phyloP scores from a whole-genome alignment of 2,797 vertebrate genomes.

The Bovichtus variegatus region DNA sequence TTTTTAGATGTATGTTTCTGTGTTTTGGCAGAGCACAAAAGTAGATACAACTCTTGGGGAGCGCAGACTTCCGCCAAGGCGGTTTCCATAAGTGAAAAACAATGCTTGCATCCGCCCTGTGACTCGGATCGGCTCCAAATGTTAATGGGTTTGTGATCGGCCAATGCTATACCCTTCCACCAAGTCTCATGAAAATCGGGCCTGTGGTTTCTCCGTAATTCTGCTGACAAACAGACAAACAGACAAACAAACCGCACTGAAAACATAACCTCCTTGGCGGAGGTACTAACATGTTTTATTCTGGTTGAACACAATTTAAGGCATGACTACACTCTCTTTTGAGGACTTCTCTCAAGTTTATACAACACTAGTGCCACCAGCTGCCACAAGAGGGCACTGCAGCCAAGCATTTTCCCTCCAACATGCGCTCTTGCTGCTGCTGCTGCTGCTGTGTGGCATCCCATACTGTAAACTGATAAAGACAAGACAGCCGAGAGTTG shows the following conservation, averaged over 20 bases:
- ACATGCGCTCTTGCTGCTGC: slow-evolving; percentile 8
- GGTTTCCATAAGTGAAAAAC: too few relatives aligned
- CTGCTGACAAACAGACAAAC: too few relatives aligned
- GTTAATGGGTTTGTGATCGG: too few relatives aligned
- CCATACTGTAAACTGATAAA: slow-evolving; percentile 78
- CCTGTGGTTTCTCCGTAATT: too few relatives aligned
- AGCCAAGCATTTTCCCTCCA: slow-evolving; percentile 77
- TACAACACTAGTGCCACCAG: not conserved
- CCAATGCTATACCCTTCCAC: too few relatives aligned
- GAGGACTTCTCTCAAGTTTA: slow-evolving; percentile 55
- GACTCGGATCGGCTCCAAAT: too few relatives aligned
- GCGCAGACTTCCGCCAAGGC: too few relatives aligned
- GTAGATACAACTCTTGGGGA: too few relatives aligned
- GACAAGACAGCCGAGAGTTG: slow-evolving; percentile 77
- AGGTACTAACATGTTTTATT: not conserved
- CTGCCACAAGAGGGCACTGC: slow-evolving; percentile 86
- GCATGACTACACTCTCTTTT: not conserved
- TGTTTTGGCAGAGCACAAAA: not conserved
- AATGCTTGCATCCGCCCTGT: too few relatives aligned
- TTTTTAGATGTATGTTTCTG: slow-evolving; percentile 1
- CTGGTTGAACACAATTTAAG: slow-evolving; percentile 4
- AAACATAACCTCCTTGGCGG: too few relatives aligned
- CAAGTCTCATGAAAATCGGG: too few relatives aligned
- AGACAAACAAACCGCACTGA: too few relatives aligned
- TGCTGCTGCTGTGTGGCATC: slow-evolving; percentile 73